Conservation (phyloP, 2,888 invertebrate genomes). For the Theretra japonica region DNA sequence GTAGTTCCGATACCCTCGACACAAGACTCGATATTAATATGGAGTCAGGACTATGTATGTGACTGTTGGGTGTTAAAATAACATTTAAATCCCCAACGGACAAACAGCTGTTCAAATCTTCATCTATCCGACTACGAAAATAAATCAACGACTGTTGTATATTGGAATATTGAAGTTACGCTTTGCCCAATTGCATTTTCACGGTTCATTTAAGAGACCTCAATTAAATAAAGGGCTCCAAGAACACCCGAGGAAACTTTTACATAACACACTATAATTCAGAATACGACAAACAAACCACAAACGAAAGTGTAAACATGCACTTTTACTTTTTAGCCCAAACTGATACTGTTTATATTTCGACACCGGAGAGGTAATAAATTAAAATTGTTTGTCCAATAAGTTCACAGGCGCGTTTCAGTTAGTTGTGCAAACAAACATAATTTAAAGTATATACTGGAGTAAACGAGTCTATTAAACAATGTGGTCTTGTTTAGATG, state of each 20-base stretch:
- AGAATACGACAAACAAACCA: not conserved
- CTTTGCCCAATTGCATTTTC: no score
- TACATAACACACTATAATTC: not conserved
- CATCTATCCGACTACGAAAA: no score
- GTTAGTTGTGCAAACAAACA: conserved; percentile 10
- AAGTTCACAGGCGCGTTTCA: conserved; percentile 5
- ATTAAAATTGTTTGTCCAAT: conserved; percentile 27
- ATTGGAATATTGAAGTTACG: no score
- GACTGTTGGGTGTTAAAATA: no score
- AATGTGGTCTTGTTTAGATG: not conserved
- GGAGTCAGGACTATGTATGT: no score
- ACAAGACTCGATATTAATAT: no score
- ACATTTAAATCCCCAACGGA: no score
- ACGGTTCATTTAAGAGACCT: not conserved
- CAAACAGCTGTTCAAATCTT: no score
- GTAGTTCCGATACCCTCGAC: no score
- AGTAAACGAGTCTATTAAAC: not conserved
- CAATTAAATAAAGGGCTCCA: not conserved
- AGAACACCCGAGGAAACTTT: not conserved
- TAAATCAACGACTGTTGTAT: no score
- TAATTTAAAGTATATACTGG: not conserved
- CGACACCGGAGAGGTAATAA: conserved; percentile 1
- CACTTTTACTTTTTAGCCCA: conserved; percentile 10
- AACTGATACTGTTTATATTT: conserved; percentile 3
- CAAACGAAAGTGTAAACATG: conserved; percentile 7